Conservation (phyloP, 2,113 vertebrate species). For the Ciconia stormi region DNA sequence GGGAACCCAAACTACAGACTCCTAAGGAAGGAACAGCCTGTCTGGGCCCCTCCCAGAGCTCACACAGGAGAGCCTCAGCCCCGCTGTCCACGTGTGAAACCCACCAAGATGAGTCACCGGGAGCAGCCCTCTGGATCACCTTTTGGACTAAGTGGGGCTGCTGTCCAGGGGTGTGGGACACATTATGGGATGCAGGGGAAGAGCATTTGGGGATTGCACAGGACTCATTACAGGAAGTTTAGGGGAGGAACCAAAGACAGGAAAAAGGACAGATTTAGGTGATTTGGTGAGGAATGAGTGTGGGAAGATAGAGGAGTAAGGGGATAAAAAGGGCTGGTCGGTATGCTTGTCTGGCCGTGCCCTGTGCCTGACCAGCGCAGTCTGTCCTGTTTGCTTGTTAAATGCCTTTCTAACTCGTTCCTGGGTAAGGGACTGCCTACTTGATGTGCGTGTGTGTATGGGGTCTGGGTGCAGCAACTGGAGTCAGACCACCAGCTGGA, state of each 20-base stretch:
- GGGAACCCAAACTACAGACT: background rate
- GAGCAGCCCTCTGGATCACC: background rate
- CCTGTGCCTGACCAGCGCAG: background rate
- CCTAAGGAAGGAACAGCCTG: background rate
- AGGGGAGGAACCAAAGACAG: background rate
- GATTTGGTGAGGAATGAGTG: background rate
- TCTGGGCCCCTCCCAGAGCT: background rate
- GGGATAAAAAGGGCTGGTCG: background rate
- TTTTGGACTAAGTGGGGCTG: background rate
- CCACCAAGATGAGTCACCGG: rapidly evolving
- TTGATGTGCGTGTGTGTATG: background rate
- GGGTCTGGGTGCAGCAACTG: background rate
- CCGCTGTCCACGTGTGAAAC: background rate
- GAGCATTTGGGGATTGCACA: too few species aligned
- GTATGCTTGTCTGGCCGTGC: background rate
- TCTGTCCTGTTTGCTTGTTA: background rate
- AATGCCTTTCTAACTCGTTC: background rate
- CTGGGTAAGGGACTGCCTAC: background rate
- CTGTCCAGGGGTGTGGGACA: background rate
- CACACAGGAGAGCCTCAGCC: background rate
- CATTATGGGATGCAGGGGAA: background rate
- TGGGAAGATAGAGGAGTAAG: background rate
- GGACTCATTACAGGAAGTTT: background rate
- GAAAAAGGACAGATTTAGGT: background rate
- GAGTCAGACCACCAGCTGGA: background rate